phyloP scores from a whole-genome alignment of 1,140 invertebrate genomes.

The Probaryconus sp. region DNA sequence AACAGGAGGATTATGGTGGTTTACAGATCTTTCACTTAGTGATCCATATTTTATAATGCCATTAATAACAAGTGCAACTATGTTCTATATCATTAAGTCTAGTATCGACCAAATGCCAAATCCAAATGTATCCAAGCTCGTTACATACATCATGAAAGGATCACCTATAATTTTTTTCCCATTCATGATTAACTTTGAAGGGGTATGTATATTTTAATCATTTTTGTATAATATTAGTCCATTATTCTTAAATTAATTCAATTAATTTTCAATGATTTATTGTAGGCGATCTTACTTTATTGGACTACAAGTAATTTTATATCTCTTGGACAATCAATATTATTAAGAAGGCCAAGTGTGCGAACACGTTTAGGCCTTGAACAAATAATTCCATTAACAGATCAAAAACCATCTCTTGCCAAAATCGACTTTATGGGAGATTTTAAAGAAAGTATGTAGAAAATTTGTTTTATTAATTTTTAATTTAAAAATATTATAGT shows the following conservation, averaged over 20 bases:
- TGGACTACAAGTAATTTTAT: constrained; percentile 95
- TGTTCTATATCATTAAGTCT: constrained; percentile 89
- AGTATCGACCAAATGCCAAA: constrained; percentile 85
- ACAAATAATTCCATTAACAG: constrained; percentile 78
- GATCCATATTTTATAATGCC: constrained; percentile 96
- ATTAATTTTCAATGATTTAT: constrained; percentile 22
- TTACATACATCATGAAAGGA: constrained; percentile 82
- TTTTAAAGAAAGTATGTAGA: constrained; percentile 88
- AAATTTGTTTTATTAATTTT: constrained; percentile 49
- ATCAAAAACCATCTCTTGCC: constrained; percentile 63
- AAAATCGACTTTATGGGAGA: constrained; percentile 85
- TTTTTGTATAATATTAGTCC: too few species aligned
- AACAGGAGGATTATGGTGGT: constrained; percentile 95
- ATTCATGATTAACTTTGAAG: constrained; percentile 92
- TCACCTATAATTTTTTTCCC: constrained; percentile 91
- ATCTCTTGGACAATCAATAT: constrained; percentile 88
- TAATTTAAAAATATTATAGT: too few species aligned
- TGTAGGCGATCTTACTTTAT: constrained; percentile 91
- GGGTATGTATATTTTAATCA: constrained; percentile 78
- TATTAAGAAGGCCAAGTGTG: constrained; percentile 87
- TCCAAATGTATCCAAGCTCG: constrained; percentile 80
- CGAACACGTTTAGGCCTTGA: constrained; percentile 90
- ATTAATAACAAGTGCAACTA: constrained; percentile 87
- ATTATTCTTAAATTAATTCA: constrained; percentile 8
- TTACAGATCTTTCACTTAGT: constrained; percentile 91